These are phyloP conservation scores for Lamellibrachia luymesi DNA, from an alignment of 1,140 invertebrate species.

Conservation along the genomic window DNA sequence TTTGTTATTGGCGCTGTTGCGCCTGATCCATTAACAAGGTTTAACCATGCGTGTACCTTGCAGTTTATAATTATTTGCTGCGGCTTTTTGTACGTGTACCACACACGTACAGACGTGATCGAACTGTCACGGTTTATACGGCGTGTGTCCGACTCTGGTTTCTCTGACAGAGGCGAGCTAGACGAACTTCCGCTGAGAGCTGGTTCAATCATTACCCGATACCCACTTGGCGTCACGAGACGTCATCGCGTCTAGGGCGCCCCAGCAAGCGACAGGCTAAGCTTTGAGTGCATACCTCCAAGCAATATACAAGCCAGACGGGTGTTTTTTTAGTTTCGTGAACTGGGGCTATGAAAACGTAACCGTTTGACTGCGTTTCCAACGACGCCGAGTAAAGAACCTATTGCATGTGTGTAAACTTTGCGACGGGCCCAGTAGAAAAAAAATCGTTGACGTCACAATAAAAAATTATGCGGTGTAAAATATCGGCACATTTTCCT, in stretches of 20 bases:
- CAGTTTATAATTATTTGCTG: not conserved
- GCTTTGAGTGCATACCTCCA: too few relatives aligned
- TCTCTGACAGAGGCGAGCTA: not conserved
- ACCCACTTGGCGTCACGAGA: not conserved
- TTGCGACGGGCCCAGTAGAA: too few relatives aligned
- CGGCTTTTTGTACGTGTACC: not conserved
- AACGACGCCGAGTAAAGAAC: not conserved
- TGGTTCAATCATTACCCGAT: not conserved
- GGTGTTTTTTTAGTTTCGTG: not conserved
- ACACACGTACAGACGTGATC: not conserved
- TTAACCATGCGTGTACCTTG: not conserved
- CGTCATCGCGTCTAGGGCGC: not conserved
- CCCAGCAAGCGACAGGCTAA: too few relatives aligned
- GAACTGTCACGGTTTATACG: not conserved
- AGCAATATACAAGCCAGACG: not conserved
- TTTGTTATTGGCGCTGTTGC: not conserved
- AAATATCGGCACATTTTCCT: not conserved
- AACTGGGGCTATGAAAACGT: not conserved
- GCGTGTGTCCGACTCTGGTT: not conserved
- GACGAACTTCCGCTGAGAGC: not conserved
- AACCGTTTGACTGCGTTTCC: not conserved
- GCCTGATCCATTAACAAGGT: not conserved
- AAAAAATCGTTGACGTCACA: not conserved
- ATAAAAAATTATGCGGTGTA: not conserved
- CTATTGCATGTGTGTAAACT: not conserved